These are phyloP conservation scores for Proterorhinus semilunaris DNA, from an alignment of 2,113 vertebrate species.

Conservation along the genomic window DNA sequence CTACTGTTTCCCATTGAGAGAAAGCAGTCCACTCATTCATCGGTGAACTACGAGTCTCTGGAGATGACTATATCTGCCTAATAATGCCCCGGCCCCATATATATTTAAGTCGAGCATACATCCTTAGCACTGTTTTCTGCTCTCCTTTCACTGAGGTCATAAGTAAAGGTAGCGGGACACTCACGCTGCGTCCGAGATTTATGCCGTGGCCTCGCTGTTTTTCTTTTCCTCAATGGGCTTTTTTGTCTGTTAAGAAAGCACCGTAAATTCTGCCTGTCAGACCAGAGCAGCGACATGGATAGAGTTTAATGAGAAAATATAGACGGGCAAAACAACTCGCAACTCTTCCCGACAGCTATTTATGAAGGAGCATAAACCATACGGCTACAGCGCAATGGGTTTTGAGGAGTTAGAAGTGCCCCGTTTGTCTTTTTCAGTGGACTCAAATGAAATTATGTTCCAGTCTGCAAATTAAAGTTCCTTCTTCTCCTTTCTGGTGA, in stretches of 20 bases:
- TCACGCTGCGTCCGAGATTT: slow-evolving; percentile 50
- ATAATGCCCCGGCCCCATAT: slow-evolving; percentile 41
- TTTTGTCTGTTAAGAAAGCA: slow-evolving; percentile 34
- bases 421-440: background rate
- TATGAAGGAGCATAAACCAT: background rate
- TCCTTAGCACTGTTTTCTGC: slow-evolving; percentile 39
- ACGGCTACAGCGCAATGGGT: background rate
- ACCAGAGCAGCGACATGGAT: slow-evolving; percentile 17
- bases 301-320: slow-evolving; percentile 9
- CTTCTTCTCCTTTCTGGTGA: no score
- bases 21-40: slow-evolving; percentile 32
- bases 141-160: slow-evolving; percentile 37
- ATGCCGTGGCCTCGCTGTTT: slow-evolving; percentile 37
- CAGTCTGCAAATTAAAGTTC: background rate
- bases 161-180: slow-evolving; percentile 29
- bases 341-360: slow-evolving; percentile 18
- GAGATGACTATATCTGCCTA: slow-evolving; percentile 56
- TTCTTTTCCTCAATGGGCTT: slow-evolving; percentile 51
- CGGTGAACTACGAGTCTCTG: slow-evolving; percentile 49
- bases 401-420: background rate
- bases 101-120: slow-evolving; percentile 52
- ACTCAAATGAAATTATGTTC: background rate
- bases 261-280: slow-evolving; percentile 45
- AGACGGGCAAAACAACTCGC: slow-evolving; percentile 28
- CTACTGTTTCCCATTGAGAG: slow-evolving; percentile 24